phyloP scores from a whole-genome alignment of 1,140 invertebrate species.

The Achroia grisella region DNA sequence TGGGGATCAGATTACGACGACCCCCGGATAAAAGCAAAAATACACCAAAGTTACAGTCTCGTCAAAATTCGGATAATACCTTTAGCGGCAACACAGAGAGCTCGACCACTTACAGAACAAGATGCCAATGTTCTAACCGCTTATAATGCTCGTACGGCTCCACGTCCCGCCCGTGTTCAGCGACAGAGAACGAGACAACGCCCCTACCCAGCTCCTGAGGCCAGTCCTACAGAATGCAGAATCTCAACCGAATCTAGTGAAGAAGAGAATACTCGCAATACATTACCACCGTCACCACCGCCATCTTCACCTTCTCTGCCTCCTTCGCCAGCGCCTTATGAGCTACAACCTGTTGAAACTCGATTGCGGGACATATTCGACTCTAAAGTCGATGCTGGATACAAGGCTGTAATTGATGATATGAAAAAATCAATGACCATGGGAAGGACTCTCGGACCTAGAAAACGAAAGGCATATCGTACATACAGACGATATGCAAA shows the following conservation, averaged over 20 bases:
- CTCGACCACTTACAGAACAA: constrained; percentile 66
- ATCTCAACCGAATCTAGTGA: constrained; percentile 60
- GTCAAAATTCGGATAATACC: constrained; percentile 72
- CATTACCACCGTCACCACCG: constrained; percentile 50
- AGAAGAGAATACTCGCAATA: constrained; percentile 55
- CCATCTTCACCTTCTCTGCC: constrained; percentile 58
- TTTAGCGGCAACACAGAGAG: constrained; percentile 60
- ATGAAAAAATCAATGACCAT: constrained; percentile 73
- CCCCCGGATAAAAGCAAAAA: constrained; percentile 63
- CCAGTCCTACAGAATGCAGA: constrained; percentile 32
- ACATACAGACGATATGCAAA: constrained; percentile 69
- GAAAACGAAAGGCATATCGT: constrained; percentile 66
- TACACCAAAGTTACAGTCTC: constrained; percentile 67
- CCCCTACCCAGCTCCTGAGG: constrained; percentile 43
- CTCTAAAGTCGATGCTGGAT: constrained; percentile 58
- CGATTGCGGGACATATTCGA: constrained; percentile 59
- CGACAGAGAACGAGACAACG: constrained; percentile 42
- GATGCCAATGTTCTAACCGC: constrained; percentile 71
- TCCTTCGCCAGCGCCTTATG: constrained; percentile 54
- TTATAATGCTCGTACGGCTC: constrained; percentile 69
- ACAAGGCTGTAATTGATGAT: constrained; percentile 71
- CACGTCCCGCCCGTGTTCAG: constrained; percentile 48
- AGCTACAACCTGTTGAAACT: constrained; percentile 55
- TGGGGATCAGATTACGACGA: constrained; percentile 72
- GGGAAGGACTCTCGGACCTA: constrained; percentile 60